Base-by-base conservation (phyloP, 2,888 invertebrate genomes). In the Arge pagana region DNA sequence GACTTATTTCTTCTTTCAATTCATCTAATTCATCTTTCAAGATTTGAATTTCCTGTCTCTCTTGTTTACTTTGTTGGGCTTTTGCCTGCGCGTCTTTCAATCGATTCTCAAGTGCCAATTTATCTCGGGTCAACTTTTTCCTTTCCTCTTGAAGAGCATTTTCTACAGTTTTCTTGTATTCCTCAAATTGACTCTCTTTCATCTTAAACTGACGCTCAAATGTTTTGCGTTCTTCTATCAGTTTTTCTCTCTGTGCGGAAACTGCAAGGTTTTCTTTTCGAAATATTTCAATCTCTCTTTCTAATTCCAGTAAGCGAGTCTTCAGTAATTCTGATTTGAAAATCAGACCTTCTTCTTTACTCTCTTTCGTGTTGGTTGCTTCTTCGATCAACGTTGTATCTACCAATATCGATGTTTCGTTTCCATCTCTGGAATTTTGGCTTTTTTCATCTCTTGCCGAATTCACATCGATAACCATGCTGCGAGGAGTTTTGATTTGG, bases 121-220 rank as follows among this genome's bases (percentile, higher is more conserved):
- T 85, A 62, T 88, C 87, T 55, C 85, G 83, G n/a, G 78, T 77
- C 6, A 89, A 70, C 68, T 85, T 86, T 62, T 85, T 84, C 57
- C 83, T 85, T 70, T 88, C 88, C 63, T 88, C 87, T 53, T 85
- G 84, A 62, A 88, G 70, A 70, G 83, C 83, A 60, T 84, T 83
- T 69, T 87, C 85, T 18, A 84, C 78, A 58, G 82, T 82, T 53
- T 82, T 82, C 62, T 80, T 82, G 56, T 86, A 85, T 19, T 80
- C 70, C 59, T 86, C 86, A 52, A 87, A 74, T 54, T 83, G 80
- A 58, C 83, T 82, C 49, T 84, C 82, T 53, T 86, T 78, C 41
- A 79, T 83, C 79, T 62, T 77, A 62, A 67, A 80, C 50, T 85
- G 77, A 53, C 78, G 82, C 79, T 59, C 75, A 63, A 68, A 78